A percentile compares a stretch with the other conserved stretches of the same genome.
These are phyloP conservation scores for Eublepharis macularius DNA, from an alignment of 2,113 vertebrate genomes.

Conservation along the genomic window DNA sequence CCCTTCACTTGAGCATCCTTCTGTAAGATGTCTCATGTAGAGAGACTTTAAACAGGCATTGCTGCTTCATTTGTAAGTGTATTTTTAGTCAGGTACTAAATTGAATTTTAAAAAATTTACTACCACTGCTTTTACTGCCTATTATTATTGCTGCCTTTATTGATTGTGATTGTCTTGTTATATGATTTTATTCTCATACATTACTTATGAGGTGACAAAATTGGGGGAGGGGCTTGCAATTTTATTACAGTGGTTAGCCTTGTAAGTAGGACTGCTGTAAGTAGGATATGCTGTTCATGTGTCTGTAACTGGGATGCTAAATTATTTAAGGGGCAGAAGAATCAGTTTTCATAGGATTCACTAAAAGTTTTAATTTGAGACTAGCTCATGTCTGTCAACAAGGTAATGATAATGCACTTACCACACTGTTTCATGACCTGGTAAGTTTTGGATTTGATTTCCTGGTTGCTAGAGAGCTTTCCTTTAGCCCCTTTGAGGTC, in stretches of 20 bases:
- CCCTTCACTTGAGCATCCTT: too few relatives aligned
- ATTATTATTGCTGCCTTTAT: too few relatives aligned
- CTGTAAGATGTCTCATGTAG: too few relatives aligned
- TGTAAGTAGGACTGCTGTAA: neutral
- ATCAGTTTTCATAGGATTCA: neutral
- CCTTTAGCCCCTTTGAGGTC: conserved; percentile 94
- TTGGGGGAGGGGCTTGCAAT: neutral
- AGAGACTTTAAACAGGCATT: too few relatives aligned
- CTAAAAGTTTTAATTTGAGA: neutral
- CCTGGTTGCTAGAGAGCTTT: conserved; percentile 87
- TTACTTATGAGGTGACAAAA: too few relatives aligned
- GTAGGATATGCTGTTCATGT: neutral
- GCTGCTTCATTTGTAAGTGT: too few relatives aligned
- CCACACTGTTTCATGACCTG: conserved; percentile 95
- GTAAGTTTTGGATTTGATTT: conserved; percentile 96
- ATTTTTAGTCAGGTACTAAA: too few relatives aligned
- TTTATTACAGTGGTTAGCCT: neutral
- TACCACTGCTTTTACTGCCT: too few relatives aligned
- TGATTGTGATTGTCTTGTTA: too few relatives aligned
- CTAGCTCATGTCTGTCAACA: neutral
- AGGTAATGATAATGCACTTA: conserved; percentile 64
- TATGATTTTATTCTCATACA: too few relatives aligned
- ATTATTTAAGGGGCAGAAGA: neutral
- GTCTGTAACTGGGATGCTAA: too few relatives aligned
- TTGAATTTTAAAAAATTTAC: too few relatives aligned